phyloP scores from a whole-genome alignment of 1,140 invertebrate genomes.

The Platorchestia sp. region DNA sequence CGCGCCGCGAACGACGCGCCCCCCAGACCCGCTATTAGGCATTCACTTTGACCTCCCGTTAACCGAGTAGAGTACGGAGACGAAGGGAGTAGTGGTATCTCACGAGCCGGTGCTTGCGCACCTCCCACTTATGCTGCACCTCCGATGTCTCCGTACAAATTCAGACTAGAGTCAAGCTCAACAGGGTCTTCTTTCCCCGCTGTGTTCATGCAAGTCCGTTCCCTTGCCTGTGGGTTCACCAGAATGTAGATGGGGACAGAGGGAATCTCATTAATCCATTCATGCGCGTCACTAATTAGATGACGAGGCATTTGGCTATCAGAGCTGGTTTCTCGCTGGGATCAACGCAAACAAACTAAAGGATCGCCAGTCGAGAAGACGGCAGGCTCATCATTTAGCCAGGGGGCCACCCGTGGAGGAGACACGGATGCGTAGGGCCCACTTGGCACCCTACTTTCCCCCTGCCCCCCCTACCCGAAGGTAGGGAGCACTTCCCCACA shows the following conservation, averaged over 20 bases:
- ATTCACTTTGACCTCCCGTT: conserved; percentile 31
- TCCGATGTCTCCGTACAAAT: conserved; percentile 46
- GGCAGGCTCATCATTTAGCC: too few relatives aligned
- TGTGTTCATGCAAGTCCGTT: conserved; percentile 69
- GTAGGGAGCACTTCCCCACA: conserved; percentile 14
- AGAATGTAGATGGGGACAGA: conserved; percentile 34
- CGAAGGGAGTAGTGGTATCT: conserved; percentile 55
- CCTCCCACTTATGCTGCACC: conserved; percentile 27
- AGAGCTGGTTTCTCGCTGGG: conserved; percentile 21
- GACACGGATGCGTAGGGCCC: not conserved
- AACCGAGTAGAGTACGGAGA: conserved; percentile 52
- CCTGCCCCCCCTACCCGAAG: not conserved
- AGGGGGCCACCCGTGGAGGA: not conserved
- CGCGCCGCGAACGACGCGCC: not conserved
- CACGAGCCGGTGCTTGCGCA: not conserved
- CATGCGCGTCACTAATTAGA: conserved; percentile 38
- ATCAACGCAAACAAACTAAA: too few relatives aligned
- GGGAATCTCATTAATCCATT: conserved; percentile 42
- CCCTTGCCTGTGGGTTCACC: conserved; percentile 40
- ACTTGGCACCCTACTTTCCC: not conserved
- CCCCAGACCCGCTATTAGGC: not conserved
- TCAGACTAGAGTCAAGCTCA: conserved; percentile 88
- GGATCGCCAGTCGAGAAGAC: not conserved
- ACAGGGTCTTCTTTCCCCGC: conserved; percentile 87
- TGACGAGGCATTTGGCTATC: conserved; percentile 38